Conservation (phyloP, 2,113 vertebrate genomes). For the Saccopteryx bilineata region DNA sequence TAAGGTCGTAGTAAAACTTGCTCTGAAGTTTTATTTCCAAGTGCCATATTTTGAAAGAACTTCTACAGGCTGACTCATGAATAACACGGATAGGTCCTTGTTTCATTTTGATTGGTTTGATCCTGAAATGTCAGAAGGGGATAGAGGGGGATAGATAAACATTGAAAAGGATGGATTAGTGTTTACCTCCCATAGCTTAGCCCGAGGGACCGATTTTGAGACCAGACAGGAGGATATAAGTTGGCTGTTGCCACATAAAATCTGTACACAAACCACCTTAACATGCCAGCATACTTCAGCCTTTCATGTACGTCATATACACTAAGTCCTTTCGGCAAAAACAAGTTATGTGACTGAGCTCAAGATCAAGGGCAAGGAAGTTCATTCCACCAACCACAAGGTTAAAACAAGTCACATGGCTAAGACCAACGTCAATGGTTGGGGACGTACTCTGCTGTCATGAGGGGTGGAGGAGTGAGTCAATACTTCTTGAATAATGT, state of each 20-base stretch:
- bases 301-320: background rate
- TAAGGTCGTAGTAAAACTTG: conserved; percentile 32
- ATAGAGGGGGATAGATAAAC: background rate
- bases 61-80: background rate
- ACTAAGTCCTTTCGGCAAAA: background rate
- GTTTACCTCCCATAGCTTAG: background rate
- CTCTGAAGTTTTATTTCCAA: conserved; percentile 55
- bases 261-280: background rate
- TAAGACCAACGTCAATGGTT: background rate
- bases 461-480: background rate
- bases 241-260: background rate
- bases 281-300: background rate
- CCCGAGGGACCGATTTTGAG: background rate
- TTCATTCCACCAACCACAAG: background rate
- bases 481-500: background rate
- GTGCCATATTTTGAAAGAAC: conserved; percentile 7
- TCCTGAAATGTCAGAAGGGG: background rate
- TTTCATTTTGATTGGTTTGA: conserved; percentile 44
- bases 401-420: background rate
- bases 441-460: background rate
- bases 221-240: background rate
- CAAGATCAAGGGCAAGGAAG: background rate
- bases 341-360: background rate
- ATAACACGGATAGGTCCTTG: background rate
- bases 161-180: background rate